Percentiles rank a stretch among this genome's conserved stretches.
Conservation (phyloP, 2,888 invertebrate genomes). For the Mermis nigrescens region DNA sequence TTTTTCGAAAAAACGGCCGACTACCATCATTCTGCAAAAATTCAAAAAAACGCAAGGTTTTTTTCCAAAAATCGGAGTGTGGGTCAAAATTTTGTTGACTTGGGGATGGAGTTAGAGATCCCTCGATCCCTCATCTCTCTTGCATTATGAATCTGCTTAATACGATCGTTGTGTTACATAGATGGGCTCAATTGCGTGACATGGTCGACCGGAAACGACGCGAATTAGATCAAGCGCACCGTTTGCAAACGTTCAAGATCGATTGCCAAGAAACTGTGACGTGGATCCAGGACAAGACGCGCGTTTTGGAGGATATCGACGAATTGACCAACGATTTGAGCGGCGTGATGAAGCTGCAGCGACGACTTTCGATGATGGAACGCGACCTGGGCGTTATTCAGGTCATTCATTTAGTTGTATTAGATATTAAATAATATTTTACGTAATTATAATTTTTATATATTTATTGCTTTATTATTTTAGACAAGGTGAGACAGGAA, state of each 20-base stretch:
- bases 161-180: slow-evolving; percentile 41
- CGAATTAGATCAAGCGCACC: slow-evolving; percentile 82
- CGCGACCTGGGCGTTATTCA: slow-evolving; percentile 91
- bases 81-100: too few relatives aligned
- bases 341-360: slow-evolving; percentile 79
- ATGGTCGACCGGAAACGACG: slow-evolving; percentile 90
- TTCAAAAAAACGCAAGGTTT: too few relatives aligned
- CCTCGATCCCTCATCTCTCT: too few relatives aligned
- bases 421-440: not conserved
- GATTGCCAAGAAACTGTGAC: slow-evolving; percentile 49
- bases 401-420: slow-evolving; percentile 46
- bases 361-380: slow-evolving; percentile 91
- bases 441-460: not conserved
- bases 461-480: too few relatives aligned
- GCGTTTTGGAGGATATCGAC: slow-evolving; percentile 90
- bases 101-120: too few relatives aligned
- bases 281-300: slow-evolving; percentile 72
- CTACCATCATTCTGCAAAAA: too few relatives aligned
- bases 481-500: too few relatives aligned
- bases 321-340: slow-evolving; percentile 91
- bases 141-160: too few relatives aligned
- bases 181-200: slow-evolving; percentile 51
- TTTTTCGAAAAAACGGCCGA: too few relatives aligned
- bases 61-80: too few relatives aligned
- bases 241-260: slow-evolving; percentile 96